Evolutionary conservation across 2,888 invertebrate species (phyloP), one percentile per base, ranked within the genome.

Genomic region (Amphiduros pacificus): DNA sequence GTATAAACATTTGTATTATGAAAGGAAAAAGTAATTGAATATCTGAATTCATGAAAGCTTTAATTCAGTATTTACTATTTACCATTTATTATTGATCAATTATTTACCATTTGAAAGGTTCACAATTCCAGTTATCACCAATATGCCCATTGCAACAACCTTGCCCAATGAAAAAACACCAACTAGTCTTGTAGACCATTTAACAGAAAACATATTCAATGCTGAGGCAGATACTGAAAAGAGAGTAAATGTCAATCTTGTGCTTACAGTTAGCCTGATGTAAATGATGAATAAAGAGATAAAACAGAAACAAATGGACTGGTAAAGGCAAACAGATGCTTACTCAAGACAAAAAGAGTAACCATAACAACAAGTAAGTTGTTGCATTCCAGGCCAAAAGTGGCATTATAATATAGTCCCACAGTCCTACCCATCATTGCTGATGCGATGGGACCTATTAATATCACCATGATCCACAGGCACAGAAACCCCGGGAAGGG

Each of bases 401-500:
- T 26, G 22, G 52, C 27, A 14, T 40, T n/a, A n/a, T 53, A 14
- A 36, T 60, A 60, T n/a, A 44, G 31, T n/a, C 55, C 54, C 20
- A 54, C 54, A 1, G 60, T 60, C 1, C 60, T 20, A 22, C 50
- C 55, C 44, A 60, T 60, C 11, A 60, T n/a, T 5, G 60, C 60
- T 24, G 28, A 44, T 9, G 31, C 32, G 24, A 44, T 31, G 17
- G 60, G 60, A 22, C 55, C 54, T 4, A 60, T 55, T 2, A 60
- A 48, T 17, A 60, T 29, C 24, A 60, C 55, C 5, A 36, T 54
- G 27, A 44, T 48, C 60, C 60, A 60, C 22, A 55, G 31, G 49
- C 60, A 54, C 48, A 60, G 41, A n/a, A 54, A 60, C 22, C 48
- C 60, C 17, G 60, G 60, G 2, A 60, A 36, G 4, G 57, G 61